Conservation (phyloP, 1,140 invertebrate genomes). For the Drosophila subpulchrella region DNA sequence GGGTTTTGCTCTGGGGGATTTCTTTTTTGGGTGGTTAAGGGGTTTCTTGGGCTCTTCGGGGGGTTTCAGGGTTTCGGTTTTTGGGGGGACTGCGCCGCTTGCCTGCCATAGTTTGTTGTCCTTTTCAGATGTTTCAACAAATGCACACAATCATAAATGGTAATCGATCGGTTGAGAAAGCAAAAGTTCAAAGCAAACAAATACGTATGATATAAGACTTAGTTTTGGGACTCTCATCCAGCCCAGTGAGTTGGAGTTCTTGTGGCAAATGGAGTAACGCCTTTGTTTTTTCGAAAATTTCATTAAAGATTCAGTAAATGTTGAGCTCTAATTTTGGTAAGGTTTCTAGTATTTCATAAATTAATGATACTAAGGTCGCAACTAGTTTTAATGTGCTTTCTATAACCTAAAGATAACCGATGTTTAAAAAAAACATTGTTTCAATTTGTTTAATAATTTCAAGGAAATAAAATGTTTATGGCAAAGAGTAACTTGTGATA, state of each 20-base stretch:
- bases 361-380: background rate
- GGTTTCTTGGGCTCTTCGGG: background rate
- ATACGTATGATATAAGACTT: constrained; percentile 43
- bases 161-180: constrained; percentile 45
- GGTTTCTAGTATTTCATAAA: background rate
- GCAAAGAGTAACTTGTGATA: no score
- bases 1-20: constrained; percentile 19
- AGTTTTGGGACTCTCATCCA: constrained; percentile 13
- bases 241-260: constrained; percentile 8
- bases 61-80: constrained; percentile 15
- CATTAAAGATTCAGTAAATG: background rate
- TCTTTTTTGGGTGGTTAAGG: background rate
- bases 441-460: no score
- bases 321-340: background rate
- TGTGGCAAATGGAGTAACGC: constrained; percentile 11
- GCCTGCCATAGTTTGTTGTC: constrained; percentile 79
- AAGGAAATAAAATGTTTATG: no score
- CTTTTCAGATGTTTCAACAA: constrained; percentile 58
- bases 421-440: background rate
- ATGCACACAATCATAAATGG: constrained; percentile 48
- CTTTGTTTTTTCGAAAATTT: constrained; percentile 26
- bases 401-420: background rate
- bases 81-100: constrained; percentile 44
- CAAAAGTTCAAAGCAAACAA: constrained; percentile 42
- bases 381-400: background rate